Evolutionary conservation across 30 jellyfish, hydroid and myxozoan genomes (phyloP).

Genomic region (Catostylus mosaicus): DNA sequence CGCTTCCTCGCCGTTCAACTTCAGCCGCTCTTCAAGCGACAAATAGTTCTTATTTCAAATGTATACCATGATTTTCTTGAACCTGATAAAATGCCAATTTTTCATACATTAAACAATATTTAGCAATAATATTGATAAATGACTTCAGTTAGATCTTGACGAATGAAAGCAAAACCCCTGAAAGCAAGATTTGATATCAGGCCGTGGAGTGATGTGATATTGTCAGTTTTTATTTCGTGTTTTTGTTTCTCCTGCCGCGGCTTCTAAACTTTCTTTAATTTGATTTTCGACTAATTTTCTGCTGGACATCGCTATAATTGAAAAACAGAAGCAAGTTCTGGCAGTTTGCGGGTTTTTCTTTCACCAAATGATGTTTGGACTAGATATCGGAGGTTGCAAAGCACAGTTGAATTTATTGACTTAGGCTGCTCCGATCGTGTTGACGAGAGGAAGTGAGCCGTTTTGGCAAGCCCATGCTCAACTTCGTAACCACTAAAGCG

Average conservation of each 20-base stretch:
- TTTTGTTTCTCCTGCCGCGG: neutral
- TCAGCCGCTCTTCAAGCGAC: neutral
- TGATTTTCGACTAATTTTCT: neutral
- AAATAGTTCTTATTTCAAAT: neutral
- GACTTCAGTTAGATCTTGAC: constrained; percentile 1
- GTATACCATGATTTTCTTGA: neutral
- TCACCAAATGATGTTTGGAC: constrained; percentile 22
- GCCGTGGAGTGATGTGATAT: constrained; percentile 9
- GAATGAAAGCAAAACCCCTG: constrained; percentile 7
- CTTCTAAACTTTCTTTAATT: neutral
- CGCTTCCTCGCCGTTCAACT: neutral
- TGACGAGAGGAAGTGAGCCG: constrained; percentile 32
- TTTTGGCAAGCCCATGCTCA: neutral
- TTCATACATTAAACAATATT: neutral
- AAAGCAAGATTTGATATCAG: neutral
- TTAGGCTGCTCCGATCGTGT: constrained; percentile 27
- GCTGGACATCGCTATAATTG: neutral
- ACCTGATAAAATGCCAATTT: neutral
- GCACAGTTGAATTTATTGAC: constrained; percentile 10
- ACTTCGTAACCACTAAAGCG: neutral
- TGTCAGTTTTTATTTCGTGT: neutral
- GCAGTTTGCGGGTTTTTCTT: constrained; percentile 33
- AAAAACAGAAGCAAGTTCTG: neutral
- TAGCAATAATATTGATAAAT: neutral
- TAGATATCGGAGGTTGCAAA: neutral